Base-by-base conservation (phyloP, 2,888 invertebrate species). In the Cryptocephalus primarius region DNA sequence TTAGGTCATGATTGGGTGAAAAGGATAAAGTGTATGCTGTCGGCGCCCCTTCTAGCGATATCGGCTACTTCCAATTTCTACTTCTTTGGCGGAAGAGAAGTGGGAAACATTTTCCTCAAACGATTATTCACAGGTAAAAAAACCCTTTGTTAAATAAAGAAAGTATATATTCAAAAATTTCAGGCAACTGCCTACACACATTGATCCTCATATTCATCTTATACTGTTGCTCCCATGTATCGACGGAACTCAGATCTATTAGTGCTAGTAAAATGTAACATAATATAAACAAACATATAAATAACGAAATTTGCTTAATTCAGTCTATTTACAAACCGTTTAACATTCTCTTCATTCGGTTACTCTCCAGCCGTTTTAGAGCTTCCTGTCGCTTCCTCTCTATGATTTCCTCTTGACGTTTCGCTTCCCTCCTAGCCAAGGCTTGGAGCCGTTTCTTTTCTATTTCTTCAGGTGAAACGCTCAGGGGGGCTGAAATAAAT, bases 41-140 rank as follows among this genome's bases (percentile, higher is more conserved):
- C 83, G 12, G 56, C 58, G 49, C 89, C 89, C 22, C 70, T 92
- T 42, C 77, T 90, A 54, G 80, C 83, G 31, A 70, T 89, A 53
- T 89, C 91, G 9, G 85, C 85, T 1, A 75, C 90, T 60, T 89
- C 91, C 1, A 91, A 88, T 71, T 88, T 90, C 63, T 91, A 86
- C 69, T 89, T 93, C 65, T 87, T 92, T 69, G 85, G 82, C 49
- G 87, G 85, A 0, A 73, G 71, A 50, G 78, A 82, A 46, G 76
- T 90, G 48, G 91, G 90, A 8, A 74, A 83, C 61, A 73, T 83
- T 54, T 86, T 83, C 63, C 72, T 85, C 60, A 69, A 73, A 34
- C 75, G 80, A 58, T 70, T 88, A 45, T 60, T 75, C 33, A 58
- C 70, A 55, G 76, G 79, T 77, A 71, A 60, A 33, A 34, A 12